Conservation (phyloP, 1,140 invertebrate genomes). For the Zaprionus africanus region DNA sequence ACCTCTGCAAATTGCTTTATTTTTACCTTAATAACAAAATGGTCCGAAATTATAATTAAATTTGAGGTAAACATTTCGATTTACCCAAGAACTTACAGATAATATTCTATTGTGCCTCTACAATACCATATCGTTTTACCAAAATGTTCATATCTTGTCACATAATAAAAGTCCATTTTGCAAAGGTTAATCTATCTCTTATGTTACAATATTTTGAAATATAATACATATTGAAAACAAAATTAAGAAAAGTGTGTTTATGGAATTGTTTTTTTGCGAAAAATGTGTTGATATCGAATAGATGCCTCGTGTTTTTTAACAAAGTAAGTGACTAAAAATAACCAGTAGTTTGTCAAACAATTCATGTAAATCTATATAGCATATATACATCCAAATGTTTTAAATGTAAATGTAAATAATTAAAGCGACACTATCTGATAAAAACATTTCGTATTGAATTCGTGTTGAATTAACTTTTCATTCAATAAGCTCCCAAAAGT, state of each 20-base stretch:
- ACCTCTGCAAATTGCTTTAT: background rate
- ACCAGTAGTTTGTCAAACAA: background rate
- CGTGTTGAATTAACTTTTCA: constrained; percentile 5
- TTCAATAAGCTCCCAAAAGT: background rate
- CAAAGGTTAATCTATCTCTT: background rate
- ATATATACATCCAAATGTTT: background rate
- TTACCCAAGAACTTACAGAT: background rate
- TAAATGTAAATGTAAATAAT: constrained; percentile 2
- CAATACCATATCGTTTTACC: too few species aligned
- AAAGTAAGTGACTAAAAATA: constrained; percentile 5
- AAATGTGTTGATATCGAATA: constrained; percentile 33
- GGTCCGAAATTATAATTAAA: background rate
- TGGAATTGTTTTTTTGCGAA: constrained; percentile 1
- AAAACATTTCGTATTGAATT: background rate
- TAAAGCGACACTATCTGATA: background rate
- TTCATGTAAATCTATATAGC: background rate
- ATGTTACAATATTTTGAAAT: background rate
- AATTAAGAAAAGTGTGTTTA: background rate
- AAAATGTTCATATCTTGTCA: background rate
- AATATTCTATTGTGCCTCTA: too few species aligned
- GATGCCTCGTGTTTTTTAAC: constrained; percentile 22
- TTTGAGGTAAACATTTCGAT: background rate
- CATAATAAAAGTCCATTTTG: background rate
- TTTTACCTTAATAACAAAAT: background rate
- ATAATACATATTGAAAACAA: background rate